Base-by-base conservation (phyloP, 2,797 vertebrate genomes). In the Protosalanx chinensis region DNA sequence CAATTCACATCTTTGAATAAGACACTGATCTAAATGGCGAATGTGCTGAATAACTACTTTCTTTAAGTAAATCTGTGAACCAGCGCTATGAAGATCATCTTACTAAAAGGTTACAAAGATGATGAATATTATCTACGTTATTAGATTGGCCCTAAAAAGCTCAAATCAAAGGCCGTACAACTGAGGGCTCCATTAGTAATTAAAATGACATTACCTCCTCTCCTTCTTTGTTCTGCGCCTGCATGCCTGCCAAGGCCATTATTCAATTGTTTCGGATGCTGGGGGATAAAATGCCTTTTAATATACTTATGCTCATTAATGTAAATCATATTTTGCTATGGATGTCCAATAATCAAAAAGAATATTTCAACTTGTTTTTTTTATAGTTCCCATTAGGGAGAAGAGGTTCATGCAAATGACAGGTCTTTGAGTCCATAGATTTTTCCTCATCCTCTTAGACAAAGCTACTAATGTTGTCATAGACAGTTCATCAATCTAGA, bases 251-350 rank as follows among this genome's bases (percentile, higher is more conserved):
- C 91, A 89, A 84, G 86, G 79, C 87, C 90, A 91, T 93, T 89
- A 91, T 92, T 92, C 88, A 87, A 93, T 92, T 87, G 88, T 91
- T 92, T 89, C 82, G 72, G 88, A 92, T 91, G 89, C 88, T 49
- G 81, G 84, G 78, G 79, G 89, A 90, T 92, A 92, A 92, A 93
- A 93, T 88, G 90, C 84, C 88, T 92, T 92, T 92, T 94, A 93
- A 93, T 93, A 92, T 91, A 93, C 92, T 93, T 93, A 91, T 35
- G 85, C 90, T 91, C 92, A 93, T 94, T 94, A 93, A 94, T 93
- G 92, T 92, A 94, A 94, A 94, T 94, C 92, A 93, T 93, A 93
- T 94, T 94, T 93, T 86, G 87, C 88, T 93, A 93, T 91, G 91
- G 93, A 94, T 93, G 91, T 93, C 93, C 93, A 93, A 93, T 94